Evolutionary conservation across 2,888 invertebrate genomes (phyloP).

Genomic region (Antheraea assamensis): DNA sequence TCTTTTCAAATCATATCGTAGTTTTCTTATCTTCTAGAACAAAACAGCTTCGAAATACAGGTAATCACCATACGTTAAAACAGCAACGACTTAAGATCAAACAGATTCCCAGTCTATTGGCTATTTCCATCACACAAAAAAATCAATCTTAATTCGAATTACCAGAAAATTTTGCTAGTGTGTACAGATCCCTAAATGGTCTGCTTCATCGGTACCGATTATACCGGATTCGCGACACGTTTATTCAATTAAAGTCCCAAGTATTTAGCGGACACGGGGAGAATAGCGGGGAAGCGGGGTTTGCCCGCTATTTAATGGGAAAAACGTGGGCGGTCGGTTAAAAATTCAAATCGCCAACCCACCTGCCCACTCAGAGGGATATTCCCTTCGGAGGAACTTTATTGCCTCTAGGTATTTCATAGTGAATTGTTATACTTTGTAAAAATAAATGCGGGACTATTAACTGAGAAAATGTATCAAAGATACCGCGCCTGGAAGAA

Average conservation of each 20-base stretch:
- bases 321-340: slow-evolving; percentile 28
- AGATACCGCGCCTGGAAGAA: too few species aligned
- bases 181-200: slow-evolving; percentile 11
- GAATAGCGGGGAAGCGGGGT: not conserved
- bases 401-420: not conserved
- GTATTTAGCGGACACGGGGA: slow-evolving; percentile 26
- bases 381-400: not conserved
- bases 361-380: slow-evolving; percentile 27
- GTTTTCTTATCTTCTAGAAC: too few species aligned
- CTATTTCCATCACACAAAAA: not conserved
- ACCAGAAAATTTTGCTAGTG: not conserved
- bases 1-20: too few species aligned
- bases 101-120: not conserved
- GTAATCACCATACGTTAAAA: too few species aligned
- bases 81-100: too few species aligned
- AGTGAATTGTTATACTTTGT: not conserved
- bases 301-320: slow-evolving; percentile 9
- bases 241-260: slow-evolving; percentile 39
- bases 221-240: slow-evolving; percentile 37
- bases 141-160: not conserved
- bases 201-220: slow-evolving; percentile 26
- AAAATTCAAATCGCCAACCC: slow-evolving; percentile 35
- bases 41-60: too few species aligned
- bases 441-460: not conserved
- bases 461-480: not conserved